Evolutionary conservation across 1,140 invertebrate species (phyloP), one percentile per base, ranked within the genome.

Genomic region (Nylanderia fulva): DNA sequence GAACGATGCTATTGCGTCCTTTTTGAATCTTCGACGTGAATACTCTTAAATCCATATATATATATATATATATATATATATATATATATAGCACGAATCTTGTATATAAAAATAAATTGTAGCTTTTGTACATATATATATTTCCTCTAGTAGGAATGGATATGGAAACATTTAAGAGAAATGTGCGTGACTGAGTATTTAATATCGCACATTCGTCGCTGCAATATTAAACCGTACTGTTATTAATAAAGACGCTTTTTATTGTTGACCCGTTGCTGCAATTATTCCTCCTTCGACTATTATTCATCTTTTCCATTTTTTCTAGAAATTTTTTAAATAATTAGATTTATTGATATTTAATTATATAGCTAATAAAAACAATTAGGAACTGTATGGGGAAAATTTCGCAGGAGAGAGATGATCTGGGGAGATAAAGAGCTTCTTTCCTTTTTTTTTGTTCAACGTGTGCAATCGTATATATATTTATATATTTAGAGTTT

Each of bases 201-300:
- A 71, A 90, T 84, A 87, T 76, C 56, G 79, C 88, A 56, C 68
- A 85, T 60, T 75, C 48, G 68, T 79, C 58, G 52, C 54, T 72
- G 88, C 86, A 90, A 90, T 90, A 90, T 79, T 89, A 91, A 91
- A 87, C 52, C 68, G 33, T 91, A 91, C 82, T 91, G 90, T 92
- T 92, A 91, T 85, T 87, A 91, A 91, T 91, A 91, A 91, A 91
- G 4, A 84, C 76, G 69, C 90, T 87, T 91, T 90, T 89, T 90
- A 89, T 84, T 89, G 90, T 91, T 91, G 68, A n/a, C 18, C 4
- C 36, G 15, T 72, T 11, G 77, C 11, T 42, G 13, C 29, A 21
- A 33, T 82, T 42, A 60, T 42, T 80, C 8, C 8, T 18, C 48
- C 33, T 21, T 27, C 11, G 9, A 42, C 21, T 39, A 29, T 29